phyloP scores from a whole-genome alignment of 1,140 invertebrate genomes.

The Bombyx mori region ASM3026992v2 NC_085116.1:5106501-5107000 shows the following conservation, averaged over 20 bases:
- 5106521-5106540: too few relatives aligned
- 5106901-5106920: constrained; percentile 6
- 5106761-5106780: constrained; percentile 13
- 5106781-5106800: constrained; percentile 9
- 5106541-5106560: too few relatives aligned
- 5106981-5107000: too few relatives aligned
- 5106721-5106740: constrained; percentile 8
- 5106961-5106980: not conserved
- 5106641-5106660: too few relatives aligned
- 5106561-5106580: too few relatives aligned
- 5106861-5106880: constrained; percentile 8
- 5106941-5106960: not conserved
- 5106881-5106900: constrained; percentile 4
- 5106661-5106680: too few relatives aligned
- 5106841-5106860: constrained; percentile 8
- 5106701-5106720: constrained; percentile 10
- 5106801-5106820: constrained; percentile 6
- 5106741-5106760: constrained; percentile 2
- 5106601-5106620: too few relatives aligned
- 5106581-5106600: too few relatives aligned
- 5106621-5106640: too few relatives aligned
- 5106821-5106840: constrained; percentile 9
- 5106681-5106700: constrained; percentile 1
- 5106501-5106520: too few relatives aligned
- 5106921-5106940: constrained; percentile 1